Base-by-base conservation (phyloP, 2,888 invertebrate genomes). In the Pantelozetes paolii region DNA sequence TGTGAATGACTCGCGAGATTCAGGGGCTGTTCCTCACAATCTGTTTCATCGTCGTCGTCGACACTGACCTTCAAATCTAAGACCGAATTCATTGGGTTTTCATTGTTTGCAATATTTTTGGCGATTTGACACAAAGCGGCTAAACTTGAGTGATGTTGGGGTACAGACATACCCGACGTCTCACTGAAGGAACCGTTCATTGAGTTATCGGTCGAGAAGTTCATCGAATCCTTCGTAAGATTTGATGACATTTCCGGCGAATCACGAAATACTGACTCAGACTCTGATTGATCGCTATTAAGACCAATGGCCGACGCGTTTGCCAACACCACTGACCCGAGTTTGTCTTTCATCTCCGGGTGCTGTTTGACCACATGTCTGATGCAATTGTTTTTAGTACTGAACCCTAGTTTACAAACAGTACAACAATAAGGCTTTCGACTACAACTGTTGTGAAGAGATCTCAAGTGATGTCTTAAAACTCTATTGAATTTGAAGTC, bases 11-110 rank as follows among this genome's bases (percentile, higher is more conserved):
- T 64, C 9, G 76, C 75, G 30, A 78, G 71, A 82, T 91, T 90
- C 73, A 91, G 86, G 0, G 90, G 88, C 30, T 86, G 82, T 57
- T 77, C 76, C 64, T 76, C 75, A 18, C 57, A 80, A 75, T 80
- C 79, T 75, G 84, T 86, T 75, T 85, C 86, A 73, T 85, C 84
- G 74, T 84, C 84, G 72, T 78, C 81, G 6, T n/a, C 28, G 20
- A n/a, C 18, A 72, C 9, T 20, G 26, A 20, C 48, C 11, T 48
- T 48, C 2, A 23, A 45, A 36, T 54, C 54, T 1, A 26, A 15
- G n/a, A 40, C 50, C 71, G 45, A 28, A 69, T 69, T 69, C 2
- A 69, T 69, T 0, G 69, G 69, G 1, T 40, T 62, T 26, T 57
- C 59, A 23, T 30, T 64, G 13, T 64, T n/a, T 30, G 23, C 42